Conservation (phyloP, 2,888 invertebrate species). For the Epistrophe grossulariae region DNA sequence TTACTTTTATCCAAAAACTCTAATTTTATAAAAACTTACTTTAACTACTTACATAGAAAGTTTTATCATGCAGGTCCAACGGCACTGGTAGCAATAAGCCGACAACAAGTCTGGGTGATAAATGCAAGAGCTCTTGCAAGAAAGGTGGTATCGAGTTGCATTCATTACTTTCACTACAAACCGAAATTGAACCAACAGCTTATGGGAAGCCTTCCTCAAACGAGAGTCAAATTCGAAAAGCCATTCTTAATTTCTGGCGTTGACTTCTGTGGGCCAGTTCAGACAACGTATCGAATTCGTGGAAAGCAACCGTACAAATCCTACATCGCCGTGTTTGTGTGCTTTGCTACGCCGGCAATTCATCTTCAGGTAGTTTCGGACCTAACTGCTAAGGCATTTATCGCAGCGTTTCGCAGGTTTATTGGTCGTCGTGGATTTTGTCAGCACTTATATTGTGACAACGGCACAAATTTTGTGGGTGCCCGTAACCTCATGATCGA, state of each 20-base stretch:
- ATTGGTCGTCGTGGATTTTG: too few relatives aligned
- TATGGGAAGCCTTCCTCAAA: not conserved
- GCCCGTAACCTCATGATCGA: too few relatives aligned
- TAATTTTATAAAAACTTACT: not conserved
- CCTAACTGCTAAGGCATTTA: too few relatives aligned
- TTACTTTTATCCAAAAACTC: not conserved
- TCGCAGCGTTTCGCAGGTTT: too few relatives aligned
- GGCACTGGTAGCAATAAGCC: not conserved
- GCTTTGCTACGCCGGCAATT: not conserved
- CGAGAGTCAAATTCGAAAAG: not conserved
- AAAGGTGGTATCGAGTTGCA: not conserved
- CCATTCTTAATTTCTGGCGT: not conserved
- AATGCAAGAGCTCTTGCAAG: not conserved
- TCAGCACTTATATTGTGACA: too few relatives aligned
- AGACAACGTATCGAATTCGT: not conserved
- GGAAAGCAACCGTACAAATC: too few relatives aligned
- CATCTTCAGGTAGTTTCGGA: too few relatives aligned
- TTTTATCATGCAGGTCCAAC: constrained; percentile 3
- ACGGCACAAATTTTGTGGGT: too few relatives aligned
- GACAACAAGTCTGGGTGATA: not conserved
- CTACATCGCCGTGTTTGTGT: too few relatives aligned
- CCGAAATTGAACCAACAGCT: not conserved
- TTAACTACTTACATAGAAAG: not conserved
- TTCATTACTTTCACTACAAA: not conserved
- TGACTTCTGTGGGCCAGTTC: not conserved